These are phyloP conservation scores for Aspiorhynchus laticeps DNA, from an alignment of 2,113 vertebrate species.

Conservation along the genomic window DNA sequence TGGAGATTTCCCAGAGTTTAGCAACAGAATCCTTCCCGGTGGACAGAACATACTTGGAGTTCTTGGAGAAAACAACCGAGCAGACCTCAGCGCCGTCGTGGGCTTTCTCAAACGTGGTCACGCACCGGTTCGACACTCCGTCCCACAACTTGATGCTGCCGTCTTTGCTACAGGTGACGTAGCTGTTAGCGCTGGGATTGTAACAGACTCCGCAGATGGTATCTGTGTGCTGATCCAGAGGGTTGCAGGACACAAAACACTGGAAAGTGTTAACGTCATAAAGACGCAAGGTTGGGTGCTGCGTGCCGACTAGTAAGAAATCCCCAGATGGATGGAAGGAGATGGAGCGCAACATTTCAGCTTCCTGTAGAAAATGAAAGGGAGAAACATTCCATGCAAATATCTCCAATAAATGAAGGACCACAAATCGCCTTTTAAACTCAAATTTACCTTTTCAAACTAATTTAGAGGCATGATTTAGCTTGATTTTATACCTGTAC, in stretches of 20 bases:
- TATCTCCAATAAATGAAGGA: background rate
- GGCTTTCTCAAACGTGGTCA: constrained; percentile 94
- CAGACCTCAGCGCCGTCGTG: constrained; percentile 96
- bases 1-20: constrained; percentile 98
- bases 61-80: constrained; percentile 96
- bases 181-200: constrained; percentile 93
- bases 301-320: constrained; percentile 95
- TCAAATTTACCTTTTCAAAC: background rate
- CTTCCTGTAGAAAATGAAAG: constrained; percentile 79
- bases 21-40: constrained; percentile 98
- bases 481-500: constrained; percentile 84
- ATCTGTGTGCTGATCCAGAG: constrained; percentile 95
- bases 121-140: constrained; percentile 95
- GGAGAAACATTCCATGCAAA: background rate
- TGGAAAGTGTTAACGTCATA: constrained; percentile 98
- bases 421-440: background rate
- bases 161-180: constrained; percentile 94
- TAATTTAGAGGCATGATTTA: background rate
- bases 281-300: constrained; percentile 94
- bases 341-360: constrained; percentile 96
- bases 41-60: constrained; percentile 97
- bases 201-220: constrained; percentile 94
- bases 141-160: constrained; percentile 99
- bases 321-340: constrained; percentile 98
- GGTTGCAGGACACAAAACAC: constrained; percentile 97